These are phyloP conservation scores for Brachionus plicatilis DNA, from an alignment of 1,140 invertebrate genomes.

Conservation along the genomic window DNA sequence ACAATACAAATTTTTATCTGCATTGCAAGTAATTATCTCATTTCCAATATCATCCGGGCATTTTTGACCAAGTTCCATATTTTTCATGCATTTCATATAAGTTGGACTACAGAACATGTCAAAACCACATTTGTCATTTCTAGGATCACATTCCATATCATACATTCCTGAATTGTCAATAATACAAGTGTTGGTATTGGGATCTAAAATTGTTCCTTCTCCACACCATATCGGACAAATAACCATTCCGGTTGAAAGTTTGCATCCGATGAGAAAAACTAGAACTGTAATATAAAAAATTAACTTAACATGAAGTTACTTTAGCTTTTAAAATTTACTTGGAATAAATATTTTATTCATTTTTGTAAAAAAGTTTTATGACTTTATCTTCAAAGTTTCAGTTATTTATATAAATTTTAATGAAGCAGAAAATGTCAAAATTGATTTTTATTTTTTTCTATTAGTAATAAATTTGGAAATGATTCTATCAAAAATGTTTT, in stretches of 20 bases:
- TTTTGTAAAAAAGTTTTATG: not conserved
- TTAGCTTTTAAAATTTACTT: not conserved
- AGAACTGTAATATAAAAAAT: not conserved
- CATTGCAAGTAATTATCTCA: not conserved
- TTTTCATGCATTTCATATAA: not conserved
- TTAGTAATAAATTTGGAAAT: not conserved
- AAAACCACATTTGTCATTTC: not conserved
- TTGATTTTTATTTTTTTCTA: not conserved
- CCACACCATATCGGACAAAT: not conserved
- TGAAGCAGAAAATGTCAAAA: not conserved
- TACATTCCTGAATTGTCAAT: not conserved
- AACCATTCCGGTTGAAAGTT: not conserved
- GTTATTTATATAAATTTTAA: not conserved
- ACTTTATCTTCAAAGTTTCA: not conserved
- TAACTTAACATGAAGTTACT: not conserved
- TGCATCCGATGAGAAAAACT: not conserved
- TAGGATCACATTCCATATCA: not conserved
- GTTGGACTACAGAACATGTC: not conserved
- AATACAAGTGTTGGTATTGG: not conserved
- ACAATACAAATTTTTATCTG: not conserved
- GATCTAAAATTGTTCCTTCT: not conserved
- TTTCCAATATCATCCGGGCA: not conserved
- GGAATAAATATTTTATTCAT: not conserved
- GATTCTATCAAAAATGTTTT: not conserved
- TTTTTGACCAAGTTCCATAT: not conserved